phyloP scores from a whole-genome alignment of 2,888 invertebrate species.

The Spialia ferax region DNA sequence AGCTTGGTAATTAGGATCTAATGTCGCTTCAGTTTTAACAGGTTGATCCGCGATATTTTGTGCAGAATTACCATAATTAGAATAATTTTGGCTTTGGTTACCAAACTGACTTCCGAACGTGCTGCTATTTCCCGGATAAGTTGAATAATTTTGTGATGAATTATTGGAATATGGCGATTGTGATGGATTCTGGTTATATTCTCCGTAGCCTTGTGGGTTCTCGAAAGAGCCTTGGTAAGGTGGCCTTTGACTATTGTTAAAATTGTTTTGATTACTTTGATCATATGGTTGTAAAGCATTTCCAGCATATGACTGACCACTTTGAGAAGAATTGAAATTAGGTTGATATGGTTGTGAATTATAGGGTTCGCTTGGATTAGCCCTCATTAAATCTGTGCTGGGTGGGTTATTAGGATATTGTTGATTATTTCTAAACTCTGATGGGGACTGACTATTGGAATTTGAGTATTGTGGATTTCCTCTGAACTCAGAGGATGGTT shows the following conservation, averaged over 20 bases:
- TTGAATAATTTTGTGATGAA: slow-evolving; percentile 59
- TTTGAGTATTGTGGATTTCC: slow-evolving; percentile 13
- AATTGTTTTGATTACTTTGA: slow-evolving; percentile 67
- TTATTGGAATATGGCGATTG: slow-evolving; percentile 55
- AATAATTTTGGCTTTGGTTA: slow-evolving; percentile 63
- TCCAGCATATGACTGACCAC: slow-evolving; percentile 62
- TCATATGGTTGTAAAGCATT: slow-evolving; percentile 54
- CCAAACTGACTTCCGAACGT: slow-evolving; percentile 69
- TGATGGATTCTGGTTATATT: slow-evolving; percentile 62
- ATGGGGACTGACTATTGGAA: slow-evolving; percentile 22
- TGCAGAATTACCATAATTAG: slow-evolving; percentile 56
- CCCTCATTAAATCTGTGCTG: slow-evolving; percentile 19
- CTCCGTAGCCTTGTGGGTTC: slow-evolving; percentile 65
- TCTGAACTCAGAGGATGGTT: slow-evolving; percentile 17
- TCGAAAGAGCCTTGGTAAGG: slow-evolving; percentile 60
- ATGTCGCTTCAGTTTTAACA: slow-evolving; percentile 57
- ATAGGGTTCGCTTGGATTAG: slow-evolving; percentile 58
- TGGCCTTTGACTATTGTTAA: slow-evolving; percentile 65
- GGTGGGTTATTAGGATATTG: slow-evolving; percentile 31
- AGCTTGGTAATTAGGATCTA: slow-evolving; percentile 53
- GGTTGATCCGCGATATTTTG: slow-evolving; percentile 51
- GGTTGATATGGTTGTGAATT: slow-evolving; percentile 68
- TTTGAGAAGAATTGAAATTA: slow-evolving; percentile 63
- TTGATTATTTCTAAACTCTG: slow-evolving; percentile 28
- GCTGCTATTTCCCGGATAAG: slow-evolving; percentile 57